A percentile compares a stretch with the other conserved stretches of the same genome.
Conservation (phyloP, 2,113 vertebrate species). For the Acinonyx jubatus region DNA sequence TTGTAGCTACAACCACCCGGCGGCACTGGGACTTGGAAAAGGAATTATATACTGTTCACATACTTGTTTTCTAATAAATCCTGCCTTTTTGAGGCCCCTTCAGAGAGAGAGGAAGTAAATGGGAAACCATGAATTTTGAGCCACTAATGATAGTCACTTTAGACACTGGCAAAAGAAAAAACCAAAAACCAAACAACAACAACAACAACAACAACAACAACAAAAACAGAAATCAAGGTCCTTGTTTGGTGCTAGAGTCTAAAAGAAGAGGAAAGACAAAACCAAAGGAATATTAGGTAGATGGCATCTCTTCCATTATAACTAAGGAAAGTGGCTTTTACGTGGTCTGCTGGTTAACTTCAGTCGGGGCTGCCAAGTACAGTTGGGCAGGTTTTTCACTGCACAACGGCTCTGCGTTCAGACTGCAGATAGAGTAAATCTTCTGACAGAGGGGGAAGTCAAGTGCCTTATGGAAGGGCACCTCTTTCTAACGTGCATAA, state of each 20-base stretch:
- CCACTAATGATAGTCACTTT: neutral
- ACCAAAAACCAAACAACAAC: neutral
- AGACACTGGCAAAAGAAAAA: neutral
- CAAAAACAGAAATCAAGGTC: neutral
- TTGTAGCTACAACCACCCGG: fast-evolving
- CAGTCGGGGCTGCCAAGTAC: neutral
- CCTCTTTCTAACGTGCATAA: neutral
- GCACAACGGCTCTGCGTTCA: neutral
- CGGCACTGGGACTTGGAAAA: neutral
- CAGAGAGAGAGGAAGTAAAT: neutral
- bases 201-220: neutral
- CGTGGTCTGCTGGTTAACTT: too few species aligned
- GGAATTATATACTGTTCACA: neutral
- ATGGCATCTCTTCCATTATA: neutral
- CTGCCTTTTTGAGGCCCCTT: neutral
- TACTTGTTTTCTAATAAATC: neutral
- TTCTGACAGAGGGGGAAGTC: neutral
- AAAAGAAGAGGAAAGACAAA: neutral
- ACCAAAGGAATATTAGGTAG: neutral
- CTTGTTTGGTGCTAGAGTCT: neutral
- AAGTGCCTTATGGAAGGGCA: neutral
- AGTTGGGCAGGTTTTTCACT: neutral
- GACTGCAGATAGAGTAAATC: fast-evolving
- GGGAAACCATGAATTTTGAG: neutral
- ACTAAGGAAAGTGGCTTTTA: neutral